Conservation (phyloP, 1,140 invertebrate genomes). For the Ditylenchus dipsaci region DNA sequence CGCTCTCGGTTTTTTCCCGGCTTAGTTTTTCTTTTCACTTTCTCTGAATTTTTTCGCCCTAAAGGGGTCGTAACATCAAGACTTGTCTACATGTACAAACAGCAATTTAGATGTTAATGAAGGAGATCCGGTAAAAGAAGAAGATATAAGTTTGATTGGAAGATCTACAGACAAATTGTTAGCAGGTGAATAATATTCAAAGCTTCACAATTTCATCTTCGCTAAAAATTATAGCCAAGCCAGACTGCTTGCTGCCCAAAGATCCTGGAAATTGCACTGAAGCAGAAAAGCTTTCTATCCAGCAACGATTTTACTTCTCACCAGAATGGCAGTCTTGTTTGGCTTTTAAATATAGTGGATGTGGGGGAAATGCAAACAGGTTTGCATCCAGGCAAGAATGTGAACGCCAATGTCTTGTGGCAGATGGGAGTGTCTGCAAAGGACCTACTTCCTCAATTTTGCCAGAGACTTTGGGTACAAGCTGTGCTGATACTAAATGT, state of each 20-base stretch:
- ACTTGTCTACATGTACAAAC: too few species aligned
- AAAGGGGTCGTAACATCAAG: too few species aligned
- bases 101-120: constrained; percentile 17
- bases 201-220: too few species aligned
- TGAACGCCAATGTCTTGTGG: constrained; percentile 7
- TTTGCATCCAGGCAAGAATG: constrained; percentile 2
- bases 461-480: background rate
- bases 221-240: constrained; percentile 6
- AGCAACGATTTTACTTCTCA: constrained; percentile 4
- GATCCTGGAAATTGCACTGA: background rate
- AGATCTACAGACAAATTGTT: background rate
- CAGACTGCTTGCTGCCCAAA: background rate
- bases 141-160: constrained; percentile 16
- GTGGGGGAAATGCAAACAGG: background rate
- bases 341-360: constrained; percentile 9
- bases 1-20: too few species aligned
- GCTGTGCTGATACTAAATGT: background rate
- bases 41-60: too few species aligned
- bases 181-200: too few species aligned
- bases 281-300: background rate
- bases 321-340: constrained; percentile 8
- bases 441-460: background rate
- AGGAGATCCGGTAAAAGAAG: constrained; percentile 12
- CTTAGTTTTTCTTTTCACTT: too few species aligned
- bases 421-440: constrained; percentile 4